These are phyloP conservation scores for Perizoma affinitatum DNA, from an alignment of 2,888 invertebrate genomes.

Conservation along the genomic window DNA sequence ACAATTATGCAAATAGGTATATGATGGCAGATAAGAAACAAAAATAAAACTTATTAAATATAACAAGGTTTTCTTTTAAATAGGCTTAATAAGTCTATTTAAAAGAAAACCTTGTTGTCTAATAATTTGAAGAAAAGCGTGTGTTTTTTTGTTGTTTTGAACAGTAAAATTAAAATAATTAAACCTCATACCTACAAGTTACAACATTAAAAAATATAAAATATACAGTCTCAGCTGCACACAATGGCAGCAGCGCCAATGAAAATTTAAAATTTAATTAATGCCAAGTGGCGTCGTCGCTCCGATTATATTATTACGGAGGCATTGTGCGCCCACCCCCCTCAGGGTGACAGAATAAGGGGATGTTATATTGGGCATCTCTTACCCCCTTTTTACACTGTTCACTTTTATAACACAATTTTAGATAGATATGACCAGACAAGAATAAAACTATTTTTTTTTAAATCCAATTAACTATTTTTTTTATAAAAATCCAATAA, in stretches of 20 bases:
- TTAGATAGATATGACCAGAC: too few species aligned
- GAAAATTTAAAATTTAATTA: constrained; percentile 82
- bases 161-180: neutral
- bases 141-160: neutral
- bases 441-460: too few species aligned
- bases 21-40: too few species aligned
- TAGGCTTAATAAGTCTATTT: too few species aligned
- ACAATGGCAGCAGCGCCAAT: constrained; percentile 47
- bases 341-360: constrained; percentile 10
- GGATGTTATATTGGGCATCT: constrained; percentile 1
- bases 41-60: too few species aligned
- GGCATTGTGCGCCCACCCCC: constrained; percentile 58
- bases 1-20: too few species aligned
- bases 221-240: neutral
- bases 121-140: too few species aligned
- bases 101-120: too few species aligned
- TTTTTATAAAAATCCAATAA: too few species aligned
- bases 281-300: constrained; percentile 72
- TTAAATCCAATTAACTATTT: too few species aligned
- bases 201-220: constrained; percentile 18
- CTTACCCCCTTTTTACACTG: neutral
- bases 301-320: constrained; percentile 79
- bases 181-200: neutral
- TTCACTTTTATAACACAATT: neutral
- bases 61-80: too few species aligned